Base-by-base conservation (phyloP, 2,888 invertebrate species). In the Drosophila mettleri region DNA sequence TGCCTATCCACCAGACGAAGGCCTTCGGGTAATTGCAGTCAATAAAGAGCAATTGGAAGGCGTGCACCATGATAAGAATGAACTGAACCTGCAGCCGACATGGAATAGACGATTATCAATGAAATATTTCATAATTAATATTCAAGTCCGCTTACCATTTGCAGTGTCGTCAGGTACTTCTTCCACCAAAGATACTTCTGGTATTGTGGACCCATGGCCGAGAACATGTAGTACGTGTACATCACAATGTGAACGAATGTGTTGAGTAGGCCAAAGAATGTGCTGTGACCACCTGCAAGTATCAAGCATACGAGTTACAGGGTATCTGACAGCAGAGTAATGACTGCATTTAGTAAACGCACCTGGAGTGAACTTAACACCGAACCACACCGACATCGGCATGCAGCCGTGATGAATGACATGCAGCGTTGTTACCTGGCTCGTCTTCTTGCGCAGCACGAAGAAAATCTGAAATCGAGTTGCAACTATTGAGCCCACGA, bases 371-470 rank as follows among this genome's bases (percentile, higher is more conserved):
- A 98, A 98, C 93, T 98, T 98, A 58, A 98, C 98, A 54, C 98
- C 98, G 92, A 98, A 97, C 98, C 98, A 98, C 71, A 98, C 98
- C 6, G 97, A 97, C 96, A 98, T 96, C 38, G 98, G 98, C 98
- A 98, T 98, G 89, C 97, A 96, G 78, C 98, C 98, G 92, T 98
- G 98, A 93, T 98, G 98, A 91, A 98, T 98, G 60, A 98, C 98
- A 93, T 98, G 98, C 49, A 98, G 94, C 9, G 97, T 96, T 65
- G 97, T 97, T 83, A 98, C 96, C 92, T 98, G 98, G 92, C 96
- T 95, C 91, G 96, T 96, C 93, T 98, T 98, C 94, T 98, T 98
- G 91, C 98, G 94, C 92, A 98, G 92, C 58, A 98, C 96, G 93
- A 98, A 98, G 95, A 98, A 98, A 93, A 97, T 94, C 97, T 97